A percentile compares a stretch with the other conserved stretches of the same genome.
phyloP scores from a whole-genome alignment of 2,113 vertebrate species.

The Bubo blakistoni region DNA sequence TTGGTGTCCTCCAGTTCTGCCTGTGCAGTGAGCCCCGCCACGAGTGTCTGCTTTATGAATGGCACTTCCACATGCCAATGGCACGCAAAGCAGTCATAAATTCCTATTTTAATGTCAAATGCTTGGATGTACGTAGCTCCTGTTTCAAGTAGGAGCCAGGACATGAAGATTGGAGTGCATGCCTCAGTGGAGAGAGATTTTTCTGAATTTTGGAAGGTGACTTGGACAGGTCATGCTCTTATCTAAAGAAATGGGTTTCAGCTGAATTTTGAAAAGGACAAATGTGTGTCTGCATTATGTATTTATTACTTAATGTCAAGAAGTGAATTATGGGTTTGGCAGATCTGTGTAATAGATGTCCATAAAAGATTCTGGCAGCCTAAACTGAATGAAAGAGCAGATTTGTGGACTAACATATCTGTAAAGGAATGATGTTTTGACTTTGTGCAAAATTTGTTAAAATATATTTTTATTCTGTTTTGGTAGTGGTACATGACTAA shows the following conservation, averaged over 20 bases:
- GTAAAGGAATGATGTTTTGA: constrained; percentile 32
- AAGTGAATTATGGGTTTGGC: constrained; percentile 40
- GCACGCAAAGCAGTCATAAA: background rate
- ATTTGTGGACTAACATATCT: constrained; percentile 45
- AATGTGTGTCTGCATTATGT: constrained; percentile 37
- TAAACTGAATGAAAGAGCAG: constrained; percentile 3
- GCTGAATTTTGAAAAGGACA: constrained; percentile 48
- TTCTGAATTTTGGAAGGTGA: background rate
- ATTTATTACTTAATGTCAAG: constrained; percentile 62
- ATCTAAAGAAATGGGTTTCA: constrained; percentile 19
- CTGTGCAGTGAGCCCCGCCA: background rate
- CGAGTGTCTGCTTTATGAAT: background rate
- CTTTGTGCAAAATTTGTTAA: constrained; percentile 42
- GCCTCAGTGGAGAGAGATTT: background rate
- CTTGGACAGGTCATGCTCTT: constrained; percentile 29
- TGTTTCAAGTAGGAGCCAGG: background rate
- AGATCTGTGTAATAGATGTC: constrained; percentile 32
- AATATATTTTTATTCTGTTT: constrained; percentile 50
- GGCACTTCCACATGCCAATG: background rate
- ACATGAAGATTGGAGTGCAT: background rate
- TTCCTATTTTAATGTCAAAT: background rate
- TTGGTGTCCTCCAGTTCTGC: background rate
- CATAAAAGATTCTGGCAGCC: constrained; percentile 5
- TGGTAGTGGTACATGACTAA: constrained; percentile 10
- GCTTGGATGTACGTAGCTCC: background rate